A percentile compares a stretch with the other conserved stretches of the same genome.
These are phyloP conservation scores for Clanis bilineata DNA, from an alignment of 2,888 invertebrate species.

Conservation along the genomic window DNA sequence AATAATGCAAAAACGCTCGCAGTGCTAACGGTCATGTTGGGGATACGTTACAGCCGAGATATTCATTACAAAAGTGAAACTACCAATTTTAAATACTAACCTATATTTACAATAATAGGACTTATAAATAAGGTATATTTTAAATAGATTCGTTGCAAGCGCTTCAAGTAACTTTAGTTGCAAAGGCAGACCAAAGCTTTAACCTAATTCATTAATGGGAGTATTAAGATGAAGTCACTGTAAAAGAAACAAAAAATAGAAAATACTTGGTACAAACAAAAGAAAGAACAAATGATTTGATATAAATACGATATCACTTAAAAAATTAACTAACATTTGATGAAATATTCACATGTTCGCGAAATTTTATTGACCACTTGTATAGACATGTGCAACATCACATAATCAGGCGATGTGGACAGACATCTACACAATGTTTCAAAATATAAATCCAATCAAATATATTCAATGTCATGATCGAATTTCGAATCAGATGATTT, in stretches of 20 bases:
- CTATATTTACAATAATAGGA: constrained; percentile 76
- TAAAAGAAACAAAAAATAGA: constrained; percentile 20
- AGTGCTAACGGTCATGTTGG: constrained; percentile 47
- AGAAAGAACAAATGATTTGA: constrained; percentile 11
- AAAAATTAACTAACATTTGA: background rate
- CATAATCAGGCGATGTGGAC: constrained; percentile 63
- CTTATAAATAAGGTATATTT: constrained; percentile 62
- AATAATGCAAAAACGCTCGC: constrained; percentile 33
- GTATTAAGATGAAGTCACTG: background rate
- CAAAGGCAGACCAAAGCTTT: constrained; percentile 48
- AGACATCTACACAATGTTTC: constrained; percentile 73
- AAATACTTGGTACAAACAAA: constrained; percentile 22
- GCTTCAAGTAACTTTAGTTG: constrained; percentile 53
- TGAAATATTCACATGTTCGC: constrained; percentile 28
- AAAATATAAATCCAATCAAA: constrained; percentile 14
- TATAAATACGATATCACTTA: background rate
- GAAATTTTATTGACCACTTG: constrained; percentile 50
- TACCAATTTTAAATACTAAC: constrained; percentile 77
- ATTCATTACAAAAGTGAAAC: constrained; percentile 57
- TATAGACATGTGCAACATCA: constrained; percentile 80
- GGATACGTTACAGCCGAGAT: constrained; percentile 47
- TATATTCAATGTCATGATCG: constrained; percentile 3
- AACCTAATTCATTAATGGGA: constrained; percentile 30
- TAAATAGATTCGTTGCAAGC: constrained; percentile 68
- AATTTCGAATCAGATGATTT: constrained; percentile 14